Conservation (phyloP, 1,140 invertebrate genomes). For the Paracyclopina nana region DNA sequence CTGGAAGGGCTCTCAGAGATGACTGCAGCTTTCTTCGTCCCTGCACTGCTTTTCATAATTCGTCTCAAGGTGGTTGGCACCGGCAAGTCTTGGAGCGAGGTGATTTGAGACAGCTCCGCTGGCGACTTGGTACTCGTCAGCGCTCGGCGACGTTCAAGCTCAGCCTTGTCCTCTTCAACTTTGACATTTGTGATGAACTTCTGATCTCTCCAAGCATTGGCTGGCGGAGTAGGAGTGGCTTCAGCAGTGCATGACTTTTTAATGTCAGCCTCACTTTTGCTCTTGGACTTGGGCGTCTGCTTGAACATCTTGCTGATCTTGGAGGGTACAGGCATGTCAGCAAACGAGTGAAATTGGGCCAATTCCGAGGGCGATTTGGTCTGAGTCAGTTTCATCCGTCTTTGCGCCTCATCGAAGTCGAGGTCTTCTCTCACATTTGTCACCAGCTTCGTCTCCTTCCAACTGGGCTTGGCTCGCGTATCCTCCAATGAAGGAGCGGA, state of each 20-base stretch:
- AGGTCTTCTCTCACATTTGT: slow-evolving; percentile 6
- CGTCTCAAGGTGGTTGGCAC: slow-evolving; percentile 4
- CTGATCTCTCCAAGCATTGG: slow-evolving; percentile 1
- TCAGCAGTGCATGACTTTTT: too few species aligned
- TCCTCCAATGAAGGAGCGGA: too few species aligned
- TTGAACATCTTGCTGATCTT: not conserved
- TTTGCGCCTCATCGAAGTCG: not conserved
- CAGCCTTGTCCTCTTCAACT: not conserved
- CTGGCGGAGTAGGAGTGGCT: too few species aligned
- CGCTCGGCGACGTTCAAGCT: not conserved
- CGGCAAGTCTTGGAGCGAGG: slow-evolving; percentile 8
- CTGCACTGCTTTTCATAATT: slow-evolving; percentile 6
- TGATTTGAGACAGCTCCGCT: slow-evolving; percentile 13
- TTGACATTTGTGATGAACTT: slow-evolving; percentile 8
- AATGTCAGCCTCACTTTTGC: too few species aligned
- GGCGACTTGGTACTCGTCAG: slow-evolving; percentile 7
- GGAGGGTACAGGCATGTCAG: slow-evolving; percentile 13
- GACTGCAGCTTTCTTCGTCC: too few species aligned
- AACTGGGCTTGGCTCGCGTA: too few species aligned
- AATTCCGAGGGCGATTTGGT: slow-evolving; percentile 11
- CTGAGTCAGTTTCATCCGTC: slow-evolving; percentile 5
- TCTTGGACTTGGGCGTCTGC: too few species aligned
- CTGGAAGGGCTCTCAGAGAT: too few species aligned
- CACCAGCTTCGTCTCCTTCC: too few species aligned
- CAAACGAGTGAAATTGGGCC: slow-evolving; percentile 10